Base-by-base conservation (phyloP, 2,888 invertebrate species). In the Sinopyrophorus schimmeli region DNA sequence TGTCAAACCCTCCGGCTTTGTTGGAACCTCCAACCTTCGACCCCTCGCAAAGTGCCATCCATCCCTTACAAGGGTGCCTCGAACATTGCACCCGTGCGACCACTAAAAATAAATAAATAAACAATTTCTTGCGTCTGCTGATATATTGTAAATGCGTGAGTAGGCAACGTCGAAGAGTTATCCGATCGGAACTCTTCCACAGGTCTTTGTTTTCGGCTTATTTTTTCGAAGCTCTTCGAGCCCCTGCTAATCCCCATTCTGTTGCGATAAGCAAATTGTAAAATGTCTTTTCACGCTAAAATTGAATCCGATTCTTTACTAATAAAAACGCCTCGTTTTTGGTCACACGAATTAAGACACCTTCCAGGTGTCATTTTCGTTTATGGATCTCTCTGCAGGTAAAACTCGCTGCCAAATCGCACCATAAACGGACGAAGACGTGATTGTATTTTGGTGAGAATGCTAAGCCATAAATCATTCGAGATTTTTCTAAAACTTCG, bases 1-100 rank as follows among this genome's bases (percentile, higher is more conserved):
- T 63, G 69, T 67, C 68, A 67, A 68, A 66, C 67, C 69, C 60
- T 60, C 53, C 12, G 47, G 61, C 62, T 46, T 68, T 69, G 66
- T 68, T 53, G n/a, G n/a, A 50, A 30, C 43, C 27, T 26, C 24
- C 31, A 40, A 32, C 21, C 54, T 47, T 35, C 31, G 47, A 43
- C 53, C 49, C 42, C 52, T 44, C 27, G 34, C 38, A 51, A 52
- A 44, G 47, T 50, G 48, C 40, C 31, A 27, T n/a, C n/a, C n/a
- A n/a, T 31, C 34, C 34, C 46, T 39, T 43, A 34, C 17, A 32
- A 38, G 43, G 41, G 48, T 40, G 35, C 39, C 24, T 41, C 11
- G 26, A 31, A 16, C 21, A 37, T 15, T 24, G 37, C 37, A 47
- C 51, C 48, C 52, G 42, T 46, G 49, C 42, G 46, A 37, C 47